Evolutionary conservation across 2,797 vertebrate genomes (phyloP), one percentile per base, ranked within the genome.

Genomic region (Muraenolepis orangiensis): DNA sequence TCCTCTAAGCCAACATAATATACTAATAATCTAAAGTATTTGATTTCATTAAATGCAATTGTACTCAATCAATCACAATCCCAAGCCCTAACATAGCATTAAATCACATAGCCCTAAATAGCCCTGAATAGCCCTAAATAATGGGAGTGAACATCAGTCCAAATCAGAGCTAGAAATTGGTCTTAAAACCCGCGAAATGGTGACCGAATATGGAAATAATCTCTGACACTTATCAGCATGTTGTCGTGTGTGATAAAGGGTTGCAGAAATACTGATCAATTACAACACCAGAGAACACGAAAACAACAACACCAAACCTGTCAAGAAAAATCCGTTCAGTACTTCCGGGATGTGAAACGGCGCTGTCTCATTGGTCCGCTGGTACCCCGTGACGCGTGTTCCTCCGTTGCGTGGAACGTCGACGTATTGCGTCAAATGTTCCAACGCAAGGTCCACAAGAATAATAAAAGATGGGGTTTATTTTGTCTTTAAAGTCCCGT

Each of bases 271-370:
- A 3, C 2, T 20, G 4, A 40, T 28, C 66, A 38, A 34, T 8
- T 34, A 57, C 23, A 0, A n/a, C 4, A 23, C 13, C 20, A 20
- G 26, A 29, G 36, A 10, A 6, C 28, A 68, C 3, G 26, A 72
- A 78, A 78, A 84, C 32, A 74, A 79, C 66, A 57, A 85, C 85
- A n/a, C n/a, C n/a, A 4, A 26, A 89, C 84, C 85, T 88, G 81
- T 72, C 74, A 70, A 36, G 68, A 75, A 81, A n/a, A 83, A 85
- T 73, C 79, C 76, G 72, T 76, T 77, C 72, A 31, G 85, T 13
- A 78, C 11, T 93, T 92, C 91, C 91, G 91, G 89, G 87, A 87
- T 69, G 4, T n/a, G 66, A 46, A 20, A 81, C 26, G 2, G 1
- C 51, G 75, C 69, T 7, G 31, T 76, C 34, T 84, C 66, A 91